Evolutionary conservation across 2,113 vertebrate species (phyloP), one percentile per base, ranked within the genome.

Genomic region (Australoheros scitulus): DNA sequence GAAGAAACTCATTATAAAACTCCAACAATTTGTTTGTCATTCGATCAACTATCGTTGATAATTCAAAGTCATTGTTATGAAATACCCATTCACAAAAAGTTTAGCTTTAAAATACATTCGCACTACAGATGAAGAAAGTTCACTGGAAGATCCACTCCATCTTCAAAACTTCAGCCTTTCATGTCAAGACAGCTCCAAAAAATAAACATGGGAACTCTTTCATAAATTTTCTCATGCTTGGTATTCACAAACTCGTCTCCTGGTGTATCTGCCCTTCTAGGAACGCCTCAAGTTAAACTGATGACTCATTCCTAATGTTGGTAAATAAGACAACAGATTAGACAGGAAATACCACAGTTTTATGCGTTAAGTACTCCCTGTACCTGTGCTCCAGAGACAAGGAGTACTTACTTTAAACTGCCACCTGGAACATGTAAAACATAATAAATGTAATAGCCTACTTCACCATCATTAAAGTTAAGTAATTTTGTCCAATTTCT

Each of bases 241-340:
- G 1, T 24, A 2, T 8, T 41, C 18, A 81, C 79, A 55, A 65
- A 14, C 5, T 18, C n/a, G 3, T 32, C 15, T 79, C 60, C 26
- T 75, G 32, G 17, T 11, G 38, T 41, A 4, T 7, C 34, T 58
- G 14, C n/a, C 26, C 29, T 26, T 60, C 14, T 8, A 18, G 36
- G 61, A 79, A 56, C 34, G 82, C 59, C 70, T 76, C 7, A 14
- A 13, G 61, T 81, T 52, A 50, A 79, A 57, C 14, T 29, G 50
- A 68, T 81, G 47, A 87, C 43, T 79, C 29, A 75, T 17, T 63
- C 22, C 10, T 7, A 72, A 32, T n/a, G 17, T 52, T 3, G 17
- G 63, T 20, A 58, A 79, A 77, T 41, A 34, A 50, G 13, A 20
- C 41, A 50, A 70, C 24, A 20, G 64, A 29, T 7, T 32, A 72